A percentile compares a stretch with the other conserved stretches of the same genome.
These are phyloP conservation scores for Antechinus flavipes DNA, from an alignment of 2,113 vertebrate species.

Conservation along the genomic window DNA sequence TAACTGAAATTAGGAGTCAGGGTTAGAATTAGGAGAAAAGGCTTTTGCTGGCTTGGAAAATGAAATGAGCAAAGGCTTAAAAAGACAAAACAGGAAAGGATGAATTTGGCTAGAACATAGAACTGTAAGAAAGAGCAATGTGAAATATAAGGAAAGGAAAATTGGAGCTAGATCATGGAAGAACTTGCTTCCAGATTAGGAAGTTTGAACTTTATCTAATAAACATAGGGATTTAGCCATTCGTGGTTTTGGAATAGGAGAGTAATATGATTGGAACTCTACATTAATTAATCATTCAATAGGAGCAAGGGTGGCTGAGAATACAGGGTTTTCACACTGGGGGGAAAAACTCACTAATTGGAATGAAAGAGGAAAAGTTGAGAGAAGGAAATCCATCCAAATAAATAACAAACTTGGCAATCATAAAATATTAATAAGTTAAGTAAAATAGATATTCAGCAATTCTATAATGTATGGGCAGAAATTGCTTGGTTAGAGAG, in stretches of 20 bases:
- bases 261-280: not conserved
- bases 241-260: not conserved
- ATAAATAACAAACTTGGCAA: not conserved
- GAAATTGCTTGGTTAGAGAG: not conserved
- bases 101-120: not conserved
- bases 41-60: not conserved
- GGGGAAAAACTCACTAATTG: not conserved
- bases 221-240: not conserved
- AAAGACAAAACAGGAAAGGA: not conserved
- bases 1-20: not conserved
- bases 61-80: not conserved
- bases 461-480: not conserved
- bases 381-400: not conserved
- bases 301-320: not conserved
- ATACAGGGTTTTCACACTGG: not conserved
- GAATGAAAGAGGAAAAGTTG: not conserved
- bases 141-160: not conserved
- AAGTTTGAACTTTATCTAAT: not conserved
- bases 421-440: not conserved
- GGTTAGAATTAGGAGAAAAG: not conserved
- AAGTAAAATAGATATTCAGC: not conserved
- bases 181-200: not conserved
- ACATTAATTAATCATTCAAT: not conserved
- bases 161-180: not conserved
- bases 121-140: not conserved